Evolutionary conservation across 2,113 vertebrate genomes (phyloP), one percentile per base, ranked within the genome.

Genomic region (Cyprinodon brontotheroides): DNA sequence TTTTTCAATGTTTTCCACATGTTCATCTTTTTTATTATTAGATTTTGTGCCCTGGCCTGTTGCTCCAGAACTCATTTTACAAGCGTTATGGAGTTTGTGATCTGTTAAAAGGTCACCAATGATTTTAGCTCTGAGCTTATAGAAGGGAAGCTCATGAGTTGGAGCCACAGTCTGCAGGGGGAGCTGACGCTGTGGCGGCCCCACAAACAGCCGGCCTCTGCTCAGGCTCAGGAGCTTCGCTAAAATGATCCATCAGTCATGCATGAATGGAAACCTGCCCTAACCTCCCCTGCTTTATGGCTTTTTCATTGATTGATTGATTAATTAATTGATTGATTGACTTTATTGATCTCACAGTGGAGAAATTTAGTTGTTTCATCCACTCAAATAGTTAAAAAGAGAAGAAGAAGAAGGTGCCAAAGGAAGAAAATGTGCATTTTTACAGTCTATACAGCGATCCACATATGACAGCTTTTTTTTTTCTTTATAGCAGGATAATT

Each of bases 11-110:
- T 75, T 65, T 57, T 75, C 38, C 61, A 59, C 29, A 76, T 71
- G 45, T 22, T 68, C 22, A 75, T 14, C 20, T 20, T 38, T 11
- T 63, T 17, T 62, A 70, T 70, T 65, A 66, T 68, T 43, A 66
- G 64, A 83, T 66, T 83, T 72, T 62, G 10, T 77, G 75, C 86
- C 70, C 61, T 61, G 63, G 57, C 50, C 50, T 68, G 40, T 65
- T 83, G 67, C 80, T 77, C 75, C 61, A 81, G 60, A 83, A 65
- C 82, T 65, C 70, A 73, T 86, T 85, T 86, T 1, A 78, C 66
- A 75, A 78, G 69, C 78, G 74, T 79, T 71, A 78, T 64, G 57
- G 76, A 36, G 53, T 73, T 81, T 72, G 70, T 57, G 59, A 68
- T 86, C 74, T 64, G 57, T 75, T 63, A 71, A 79, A 86, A 66